Evolutionary conservation across 1,140 invertebrate genomes (phyloP).

Genomic region (Hyles euphorbiae): DNA sequence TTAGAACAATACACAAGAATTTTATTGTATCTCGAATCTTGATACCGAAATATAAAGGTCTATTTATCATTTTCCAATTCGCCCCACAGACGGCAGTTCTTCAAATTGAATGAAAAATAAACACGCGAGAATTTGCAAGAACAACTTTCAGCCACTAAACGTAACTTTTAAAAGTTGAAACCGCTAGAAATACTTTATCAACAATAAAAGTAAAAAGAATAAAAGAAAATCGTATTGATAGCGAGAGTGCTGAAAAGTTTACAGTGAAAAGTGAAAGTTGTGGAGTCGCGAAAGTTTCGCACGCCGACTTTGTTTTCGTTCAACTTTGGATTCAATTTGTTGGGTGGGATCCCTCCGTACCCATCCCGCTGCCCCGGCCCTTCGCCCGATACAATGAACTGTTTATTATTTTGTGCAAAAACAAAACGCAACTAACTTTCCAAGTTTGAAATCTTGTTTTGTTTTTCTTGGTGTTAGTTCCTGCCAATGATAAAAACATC

Average conservation of each 20-base stretch:
- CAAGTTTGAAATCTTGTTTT: not conserved
- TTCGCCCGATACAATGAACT: slow-evolving; percentile 2
- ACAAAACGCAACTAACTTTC: not conserved
- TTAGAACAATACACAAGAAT: too few relatives aligned
- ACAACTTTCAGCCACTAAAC: too few relatives aligned
- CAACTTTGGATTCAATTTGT: slow-evolving; percentile 64
- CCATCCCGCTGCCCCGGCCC: not conserved
- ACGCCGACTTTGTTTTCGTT: slow-evolving; percentile 58
- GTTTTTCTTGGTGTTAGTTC: not conserved
- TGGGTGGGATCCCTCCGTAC: slow-evolving; percentile 15
- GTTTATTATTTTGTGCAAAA: not conserved
- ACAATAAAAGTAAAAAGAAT: slow-evolving; percentile 24
- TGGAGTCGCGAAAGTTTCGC: slow-evolving; percentile 53
- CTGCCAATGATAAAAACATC: not conserved
- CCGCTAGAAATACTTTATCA: slow-evolving; percentile 4
- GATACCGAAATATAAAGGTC: too few relatives aligned
- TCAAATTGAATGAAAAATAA: too few relatives aligned
- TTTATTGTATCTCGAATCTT: too few relatives aligned
- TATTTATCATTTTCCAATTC: too few relatives aligned
- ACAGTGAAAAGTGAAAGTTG: slow-evolving; percentile 54
- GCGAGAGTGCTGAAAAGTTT: slow-evolving; percentile 62
- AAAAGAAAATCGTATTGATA: slow-evolving; percentile 33
- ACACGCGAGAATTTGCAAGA: too few relatives aligned
- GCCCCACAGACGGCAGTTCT: too few relatives aligned
- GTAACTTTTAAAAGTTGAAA: slow-evolving; percentile 2